phyloP scores from a whole-genome alignment of 2,797 vertebrate species.

The Argya squamiceps region DNA sequence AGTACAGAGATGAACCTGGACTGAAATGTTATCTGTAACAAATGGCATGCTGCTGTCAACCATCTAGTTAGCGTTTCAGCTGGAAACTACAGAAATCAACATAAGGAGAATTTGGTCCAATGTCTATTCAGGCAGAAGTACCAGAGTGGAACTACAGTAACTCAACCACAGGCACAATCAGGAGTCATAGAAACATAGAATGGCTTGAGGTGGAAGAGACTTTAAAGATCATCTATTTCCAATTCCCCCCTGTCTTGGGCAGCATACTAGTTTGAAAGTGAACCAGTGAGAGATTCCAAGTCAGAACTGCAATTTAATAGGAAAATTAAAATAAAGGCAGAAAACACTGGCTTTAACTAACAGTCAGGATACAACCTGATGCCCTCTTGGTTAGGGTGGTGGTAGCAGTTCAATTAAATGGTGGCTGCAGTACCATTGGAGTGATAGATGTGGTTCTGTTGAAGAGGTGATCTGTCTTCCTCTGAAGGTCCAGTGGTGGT shows the following conservation, averaged over 20 bases:
- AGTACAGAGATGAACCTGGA: background rate
- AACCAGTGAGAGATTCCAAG: background rate
- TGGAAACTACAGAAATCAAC: background rate
- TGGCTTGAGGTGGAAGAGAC: background rate
- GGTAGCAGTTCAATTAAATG: background rate
- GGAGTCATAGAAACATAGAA: background rate
- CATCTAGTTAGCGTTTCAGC: background rate
- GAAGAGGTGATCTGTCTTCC: background rate
- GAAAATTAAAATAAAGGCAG: background rate
- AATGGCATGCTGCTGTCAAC: fast-evolving
- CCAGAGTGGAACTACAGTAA: background rate
- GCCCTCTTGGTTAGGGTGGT: background rate
- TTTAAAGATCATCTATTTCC: background rate
- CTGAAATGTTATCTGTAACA: background rate
- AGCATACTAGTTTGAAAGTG: background rate
- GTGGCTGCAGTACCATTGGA: background rate
- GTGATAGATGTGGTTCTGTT: background rate
- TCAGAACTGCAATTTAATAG: background rate
- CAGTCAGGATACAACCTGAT: no score
- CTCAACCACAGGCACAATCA: background rate
- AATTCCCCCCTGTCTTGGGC: fast-evolving
- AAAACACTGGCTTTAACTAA: background rate
- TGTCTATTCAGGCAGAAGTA: background rate
- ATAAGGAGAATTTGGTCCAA: background rate
- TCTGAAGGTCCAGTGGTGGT: background rate